Conservation (phyloP, 2,888 invertebrate genomes). For the Phania funesta region DNA sequence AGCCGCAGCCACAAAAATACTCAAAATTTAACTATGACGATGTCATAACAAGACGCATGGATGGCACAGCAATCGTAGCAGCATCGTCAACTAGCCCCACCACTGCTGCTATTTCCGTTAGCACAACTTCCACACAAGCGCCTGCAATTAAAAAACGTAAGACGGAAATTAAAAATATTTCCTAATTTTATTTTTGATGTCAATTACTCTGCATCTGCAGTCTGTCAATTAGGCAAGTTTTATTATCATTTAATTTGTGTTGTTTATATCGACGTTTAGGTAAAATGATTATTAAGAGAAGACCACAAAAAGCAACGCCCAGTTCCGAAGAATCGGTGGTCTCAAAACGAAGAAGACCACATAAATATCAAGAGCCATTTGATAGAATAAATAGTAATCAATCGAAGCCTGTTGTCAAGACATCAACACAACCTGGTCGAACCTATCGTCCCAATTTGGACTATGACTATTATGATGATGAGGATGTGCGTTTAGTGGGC, state of each 20-base stretch:
- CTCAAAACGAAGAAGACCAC: slow-evolving; percentile 73
- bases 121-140: slow-evolving; percentile 38
- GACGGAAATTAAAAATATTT: slow-evolving; percentile 59
- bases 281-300: slow-evolving; percentile 69
- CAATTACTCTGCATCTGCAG: slow-evolving; percentile 13
- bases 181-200: neutral
- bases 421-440: slow-evolving; percentile 69
- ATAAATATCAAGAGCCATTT: slow-evolving; percentile 75
- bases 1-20: slow-evolving; percentile 63
- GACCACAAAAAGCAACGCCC: slow-evolving; percentile 73
- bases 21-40: slow-evolving; percentile 68
- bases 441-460: slow-evolving; percentile 80
- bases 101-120: slow-evolving; percentile 1
- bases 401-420: slow-evolving; percentile 37
- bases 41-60: slow-evolving; percentile 70
- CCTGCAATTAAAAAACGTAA: slow-evolving; percentile 61
- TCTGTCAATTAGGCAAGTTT: neutral
- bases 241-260: slow-evolving; percentile 35
- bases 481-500: slow-evolving; percentile 82
- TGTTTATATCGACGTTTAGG: slow-evolving; percentile 65
- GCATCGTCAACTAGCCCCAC: slow-evolving; percentile 13
- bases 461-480: slow-evolving; percentile 88
- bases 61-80: slow-evolving; percentile 37
- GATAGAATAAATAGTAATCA: slow-evolving; percentile 73
- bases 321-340: slow-evolving; percentile 60